Percentiles rank a stretch among this genome's conserved stretches.
Conservation (phyloP, 2,797 vertebrate genomes). For the Alauda arvensis region DNA sequence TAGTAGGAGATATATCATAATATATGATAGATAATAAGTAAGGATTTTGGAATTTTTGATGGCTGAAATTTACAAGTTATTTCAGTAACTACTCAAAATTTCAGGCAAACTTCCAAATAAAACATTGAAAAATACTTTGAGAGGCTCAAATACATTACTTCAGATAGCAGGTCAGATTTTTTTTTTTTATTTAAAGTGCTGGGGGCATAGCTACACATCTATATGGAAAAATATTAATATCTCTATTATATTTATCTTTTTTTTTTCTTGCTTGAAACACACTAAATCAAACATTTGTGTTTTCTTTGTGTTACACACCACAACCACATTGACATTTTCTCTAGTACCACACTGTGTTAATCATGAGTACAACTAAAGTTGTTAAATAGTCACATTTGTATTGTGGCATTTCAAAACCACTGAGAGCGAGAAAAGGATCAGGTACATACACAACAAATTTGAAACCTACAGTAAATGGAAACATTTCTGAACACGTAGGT, state of each 20-base stretch:
- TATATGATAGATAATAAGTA: neutral
- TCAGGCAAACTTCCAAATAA: neutral
- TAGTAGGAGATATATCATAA: neutral
- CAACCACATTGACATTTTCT: neutral
- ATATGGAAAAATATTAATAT: neutral
- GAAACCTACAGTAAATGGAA: neutral
- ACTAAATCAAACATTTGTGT: neutral
- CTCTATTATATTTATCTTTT: neutral
- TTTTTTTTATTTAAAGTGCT: neutral
- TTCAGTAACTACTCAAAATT: neutral
- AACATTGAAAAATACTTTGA: neutral
- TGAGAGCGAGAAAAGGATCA: neutral
- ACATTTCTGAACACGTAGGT: neutral
- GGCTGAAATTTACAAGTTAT: neutral
- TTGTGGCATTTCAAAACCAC: slow-evolving; percentile 7
- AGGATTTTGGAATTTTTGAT: neutral
- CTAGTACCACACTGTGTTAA: neutral
- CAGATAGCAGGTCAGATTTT: neutral
- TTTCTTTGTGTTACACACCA: neutral
- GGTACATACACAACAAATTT: neutral
- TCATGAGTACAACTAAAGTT: neutral
- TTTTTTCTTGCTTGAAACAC: neutral
- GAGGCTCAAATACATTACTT: neutral
- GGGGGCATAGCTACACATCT: neutral
- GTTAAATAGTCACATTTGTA: neutral